These are phyloP conservation scores for Numida meleagris DNA, from an alignment of 2,113 vertebrate genomes.

Conservation along the genomic window DNA sequence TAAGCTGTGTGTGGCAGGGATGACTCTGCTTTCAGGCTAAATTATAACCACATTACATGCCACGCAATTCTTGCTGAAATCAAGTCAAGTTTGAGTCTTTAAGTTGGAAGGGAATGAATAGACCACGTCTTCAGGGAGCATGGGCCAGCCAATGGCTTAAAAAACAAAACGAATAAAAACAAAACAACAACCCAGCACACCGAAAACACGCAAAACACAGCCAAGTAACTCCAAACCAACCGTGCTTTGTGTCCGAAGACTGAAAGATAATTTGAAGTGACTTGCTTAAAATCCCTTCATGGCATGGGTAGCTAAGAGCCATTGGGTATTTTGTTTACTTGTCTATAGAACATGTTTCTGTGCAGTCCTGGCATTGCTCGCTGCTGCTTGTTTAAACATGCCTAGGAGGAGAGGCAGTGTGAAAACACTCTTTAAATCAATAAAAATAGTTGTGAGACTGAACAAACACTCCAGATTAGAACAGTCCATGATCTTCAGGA, in stretches of 20 bases:
- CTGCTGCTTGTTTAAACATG: constrained; percentile 50
- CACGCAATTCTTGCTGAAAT: not conserved
- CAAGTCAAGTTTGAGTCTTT: not conserved
- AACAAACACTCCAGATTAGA: not conserved
- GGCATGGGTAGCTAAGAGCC: constrained; percentile 25
- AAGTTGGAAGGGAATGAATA: constrained; percentile 35
- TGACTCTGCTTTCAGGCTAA: not conserved
- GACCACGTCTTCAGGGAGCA: not conserved
- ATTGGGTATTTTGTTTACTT: constrained; percentile 47
- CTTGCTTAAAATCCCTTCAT: not conserved
- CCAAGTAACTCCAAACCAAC: constrained; percentile 6
- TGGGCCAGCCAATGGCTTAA: constrained; percentile 13
- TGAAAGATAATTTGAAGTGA: constrained; percentile 27
- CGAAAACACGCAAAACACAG: not conserved
- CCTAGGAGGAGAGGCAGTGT: constrained; percentile 41
- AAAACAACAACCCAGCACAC: not conserved
- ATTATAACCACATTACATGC: not conserved
- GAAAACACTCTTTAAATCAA: constrained; percentile 45
- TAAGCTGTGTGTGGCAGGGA: accelerated
- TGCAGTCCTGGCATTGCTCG: not conserved
- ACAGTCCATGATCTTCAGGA: not conserved
- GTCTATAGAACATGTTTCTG: constrained; percentile 38
- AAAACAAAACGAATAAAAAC: constrained; percentile 3
- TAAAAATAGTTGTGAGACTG: constrained; percentile 24
- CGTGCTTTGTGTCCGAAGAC: constrained; percentile 17